Base-by-base conservation (phyloP, 2,888 invertebrate genomes). In the Ectropis crepuscularia region DNA sequence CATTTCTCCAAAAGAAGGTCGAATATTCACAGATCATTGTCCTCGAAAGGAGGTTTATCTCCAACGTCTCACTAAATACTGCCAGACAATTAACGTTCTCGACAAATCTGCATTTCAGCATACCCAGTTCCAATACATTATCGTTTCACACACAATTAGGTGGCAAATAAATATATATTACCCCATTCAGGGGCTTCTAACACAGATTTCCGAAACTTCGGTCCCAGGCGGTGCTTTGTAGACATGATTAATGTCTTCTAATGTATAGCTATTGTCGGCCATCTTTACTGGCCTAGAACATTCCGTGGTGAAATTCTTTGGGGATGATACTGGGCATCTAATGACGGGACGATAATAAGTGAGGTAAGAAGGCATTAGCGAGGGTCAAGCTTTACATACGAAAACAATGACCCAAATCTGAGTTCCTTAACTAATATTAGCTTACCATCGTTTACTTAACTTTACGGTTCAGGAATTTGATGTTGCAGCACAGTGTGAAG, bases 221-320 rank as follows among this genome's bases (percentile, higher is more conserved):
- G 48, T 57, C 70, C 65, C 69, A 46, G 57, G 58, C 60, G 63
- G 58, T 62, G 70, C 67, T 57, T 69, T 70, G 65, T 71, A 16
- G 55, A 41, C 67, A 65, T 73, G 72, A 73, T 73, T 72, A 70
- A 73, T 73, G 73, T 59, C 36, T 42, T 53, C 49, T 68, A 69
- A 67, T 67, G 67, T 67, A 61, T 53, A 58, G 45, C 65, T 68
- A 65, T 63, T 69, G 67, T 59, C 28, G 53, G 55, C 50, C 50
- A 53, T 42, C 50, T 65, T 59, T 50, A 46, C 48, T 59, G 61
- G 51, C 63, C 65, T 62, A 64, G 65, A 67, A 60, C 48, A 48
- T 59, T 59, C n/a, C 36, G 47, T 48, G 57, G 43, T 53, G 53
- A 53, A 63, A 63, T 47, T 48, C 53, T 50, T 47, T 16, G 55